phyloP scores from a whole-genome alignment of 2,888 invertebrate species.

The Latrodectus elegans region DNA sequence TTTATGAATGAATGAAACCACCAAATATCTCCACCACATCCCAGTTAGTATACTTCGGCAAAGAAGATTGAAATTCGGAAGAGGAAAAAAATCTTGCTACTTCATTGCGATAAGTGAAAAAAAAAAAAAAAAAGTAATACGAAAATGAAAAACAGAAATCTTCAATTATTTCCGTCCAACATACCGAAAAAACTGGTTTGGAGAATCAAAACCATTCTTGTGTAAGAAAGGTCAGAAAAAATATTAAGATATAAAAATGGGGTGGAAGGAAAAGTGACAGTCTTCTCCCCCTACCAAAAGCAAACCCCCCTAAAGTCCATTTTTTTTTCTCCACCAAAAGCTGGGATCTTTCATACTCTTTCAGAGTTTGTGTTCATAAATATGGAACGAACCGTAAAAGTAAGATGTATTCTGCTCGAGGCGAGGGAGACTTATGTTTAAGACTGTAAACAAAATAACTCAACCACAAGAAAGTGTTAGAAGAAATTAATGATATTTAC shows the following conservation, averaged over 20 bases:
- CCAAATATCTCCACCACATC: not conserved
- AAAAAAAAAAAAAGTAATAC: conserved; percentile 4
- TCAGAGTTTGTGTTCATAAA: not conserved
- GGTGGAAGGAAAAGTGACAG: conserved; percentile 12
- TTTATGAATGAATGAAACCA: not conserved
- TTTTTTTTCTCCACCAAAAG: not conserved
- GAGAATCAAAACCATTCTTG: conserved; percentile 8
- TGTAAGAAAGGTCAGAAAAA: conserved; percentile 14
- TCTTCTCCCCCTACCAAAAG: not conserved
- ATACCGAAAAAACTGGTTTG: conserved; percentile 42
- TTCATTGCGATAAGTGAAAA: conserved; percentile 10
- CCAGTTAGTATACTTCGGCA: not conserved
- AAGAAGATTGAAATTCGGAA: too few species aligned
- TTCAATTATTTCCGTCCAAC: conserved; percentile 43
- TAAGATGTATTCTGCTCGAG: not conserved
- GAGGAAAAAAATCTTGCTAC: conserved; percentile 9
- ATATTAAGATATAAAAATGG: not conserved
- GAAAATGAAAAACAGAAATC: conserved; percentile 6
- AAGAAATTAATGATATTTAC: too few species aligned
- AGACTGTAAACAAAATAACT: too few species aligned
- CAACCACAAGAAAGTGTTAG: too few species aligned
- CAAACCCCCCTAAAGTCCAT: not conserved
- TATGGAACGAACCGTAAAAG: conserved; percentile 15
- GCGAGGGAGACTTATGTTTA: too few species aligned
- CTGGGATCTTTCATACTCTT: not conserved